phyloP scores from a whole-genome alignment of 1,140 invertebrate species.

The Drosophila pachea region DNA sequence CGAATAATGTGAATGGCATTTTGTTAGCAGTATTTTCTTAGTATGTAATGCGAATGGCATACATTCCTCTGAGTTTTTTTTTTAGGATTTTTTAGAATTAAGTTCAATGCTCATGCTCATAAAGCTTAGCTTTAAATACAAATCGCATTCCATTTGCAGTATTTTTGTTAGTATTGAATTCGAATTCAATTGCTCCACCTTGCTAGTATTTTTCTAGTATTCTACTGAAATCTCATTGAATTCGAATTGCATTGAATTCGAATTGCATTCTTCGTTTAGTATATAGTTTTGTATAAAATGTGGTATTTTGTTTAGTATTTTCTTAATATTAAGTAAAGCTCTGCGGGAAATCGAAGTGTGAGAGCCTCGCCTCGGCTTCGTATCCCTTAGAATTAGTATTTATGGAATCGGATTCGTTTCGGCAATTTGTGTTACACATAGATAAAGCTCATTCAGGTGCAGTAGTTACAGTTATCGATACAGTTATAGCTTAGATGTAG shows the following conservation, averaged over 20 bases:
- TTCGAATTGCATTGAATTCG: neutral
- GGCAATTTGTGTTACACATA: neutral
- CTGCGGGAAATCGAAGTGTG: no score
- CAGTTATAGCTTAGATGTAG: slow-evolving; percentile 80
- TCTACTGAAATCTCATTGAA: no score
- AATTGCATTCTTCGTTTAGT: neutral
- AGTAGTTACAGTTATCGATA: slow-evolving; percentile 68
- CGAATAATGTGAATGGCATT: no score
- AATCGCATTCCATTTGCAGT: no score
- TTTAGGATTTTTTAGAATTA: neutral
- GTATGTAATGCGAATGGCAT: neutral
- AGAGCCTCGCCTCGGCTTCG: no score
- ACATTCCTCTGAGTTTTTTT: slow-evolving; percentile 13
- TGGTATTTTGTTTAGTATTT: no score
- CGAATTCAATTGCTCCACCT: slow-evolving; percentile 3
- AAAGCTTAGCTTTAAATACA: neutral
- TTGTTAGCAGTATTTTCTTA: slow-evolving; percentile 5
- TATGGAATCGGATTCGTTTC: no score
- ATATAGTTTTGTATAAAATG: slow-evolving; percentile 9
- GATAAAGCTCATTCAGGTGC: slow-evolving; percentile 52
- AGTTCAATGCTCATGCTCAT: neutral
- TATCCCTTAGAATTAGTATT: no score
- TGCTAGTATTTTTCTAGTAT: slow-evolving; percentile 8
- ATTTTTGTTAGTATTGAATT: neutral
- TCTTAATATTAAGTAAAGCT: no score